phyloP scores from a whole-genome alignment of 1,140 invertebrate genomes.

The Brachionus koreanus region DNA sequence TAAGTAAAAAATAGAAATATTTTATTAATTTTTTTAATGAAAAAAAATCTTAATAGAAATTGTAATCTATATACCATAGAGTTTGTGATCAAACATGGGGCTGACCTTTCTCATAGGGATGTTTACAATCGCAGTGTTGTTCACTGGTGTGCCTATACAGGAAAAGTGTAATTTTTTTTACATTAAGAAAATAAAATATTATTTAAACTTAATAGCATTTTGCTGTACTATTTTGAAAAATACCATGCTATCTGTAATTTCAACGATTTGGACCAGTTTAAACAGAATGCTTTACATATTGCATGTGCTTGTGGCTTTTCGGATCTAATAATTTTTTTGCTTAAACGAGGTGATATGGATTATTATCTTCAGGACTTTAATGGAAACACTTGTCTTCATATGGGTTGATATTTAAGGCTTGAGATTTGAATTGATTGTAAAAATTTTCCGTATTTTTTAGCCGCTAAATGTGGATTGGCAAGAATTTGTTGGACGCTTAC shows the following conservation, averaged over 20 bases:
- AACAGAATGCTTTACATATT: conserved; percentile 36
- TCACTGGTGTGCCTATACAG: conserved; percentile 37
- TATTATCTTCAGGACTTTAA: conserved; percentile 14
- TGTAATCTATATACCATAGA: conserved; percentile 39
- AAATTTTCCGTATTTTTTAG: neutral
- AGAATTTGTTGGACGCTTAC: conserved; percentile 25
- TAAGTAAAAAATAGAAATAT: neutral
- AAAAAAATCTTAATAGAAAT: conserved; percentile 1
- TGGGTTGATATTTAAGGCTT: neutral
- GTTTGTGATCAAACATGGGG: conserved; percentile 19
- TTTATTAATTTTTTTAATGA: neutral
- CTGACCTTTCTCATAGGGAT: conserved; percentile 21
- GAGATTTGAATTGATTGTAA: neutral
- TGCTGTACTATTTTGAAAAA: conserved; percentile 40
- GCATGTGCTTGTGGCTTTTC: conserved; percentile 33
- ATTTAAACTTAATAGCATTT: neutral
- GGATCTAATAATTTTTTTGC: conserved; percentile 29
- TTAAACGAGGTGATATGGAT: neutral
- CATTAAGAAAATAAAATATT: neutral
- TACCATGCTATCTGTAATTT: conserved; percentile 27
- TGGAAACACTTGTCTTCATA: conserved; percentile 39
- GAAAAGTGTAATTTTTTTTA: conserved; percentile 30
- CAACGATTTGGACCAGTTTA: conserved; percentile 25
- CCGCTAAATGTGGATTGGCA: conserved; percentile 20
- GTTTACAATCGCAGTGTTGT: conserved; percentile 17